Evolutionary conservation across 1,140 invertebrate genomes (phyloP).

Genomic region (Conus betulinus): DNA sequence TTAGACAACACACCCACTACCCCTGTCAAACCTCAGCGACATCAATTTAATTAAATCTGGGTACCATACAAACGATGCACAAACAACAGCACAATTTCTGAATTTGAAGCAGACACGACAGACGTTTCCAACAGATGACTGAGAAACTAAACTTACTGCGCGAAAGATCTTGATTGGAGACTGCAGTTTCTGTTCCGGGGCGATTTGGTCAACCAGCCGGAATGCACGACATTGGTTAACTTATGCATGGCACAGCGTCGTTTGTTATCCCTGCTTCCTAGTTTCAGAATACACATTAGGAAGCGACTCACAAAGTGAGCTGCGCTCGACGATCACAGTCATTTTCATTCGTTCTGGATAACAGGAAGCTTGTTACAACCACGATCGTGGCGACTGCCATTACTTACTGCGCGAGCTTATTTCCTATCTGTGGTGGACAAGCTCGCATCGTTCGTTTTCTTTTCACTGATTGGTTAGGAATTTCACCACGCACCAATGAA

Average conservation of each 20-base stretch:
- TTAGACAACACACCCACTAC: no score
- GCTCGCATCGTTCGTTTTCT: background rate
- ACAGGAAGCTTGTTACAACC: slow-evolving; percentile 26
- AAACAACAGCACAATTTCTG: no score
- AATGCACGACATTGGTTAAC: slow-evolving; percentile 64
- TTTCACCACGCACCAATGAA: background rate
- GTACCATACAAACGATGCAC: no score
- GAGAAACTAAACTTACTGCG: slow-evolving; percentile 58
- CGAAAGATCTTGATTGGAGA: slow-evolving; percentile 70
- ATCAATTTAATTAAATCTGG: no score
- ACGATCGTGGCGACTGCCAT: background rate
- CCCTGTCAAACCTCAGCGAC: no score
- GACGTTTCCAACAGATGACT: background rate
- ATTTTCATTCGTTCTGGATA: background rate
- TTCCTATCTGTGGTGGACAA: slow-evolving; percentile 1
- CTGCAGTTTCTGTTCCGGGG: slow-evolving; percentile 69
- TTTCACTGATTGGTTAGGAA: slow-evolving; percentile 9
- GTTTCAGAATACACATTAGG: slow-evolving; percentile 36
- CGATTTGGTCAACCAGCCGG: slow-evolving; percentile 71
- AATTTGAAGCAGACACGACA: no score
- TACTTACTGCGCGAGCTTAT: slow-evolving; percentile 8
- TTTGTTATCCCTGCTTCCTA: slow-evolving; percentile 28
- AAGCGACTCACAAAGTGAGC: background rate
- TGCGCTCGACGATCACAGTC: background rate
- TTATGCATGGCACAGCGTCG: slow-evolving; percentile 53